Evolutionary conservation across 2,888 invertebrate species (phyloP), one percentile per base, ranked within the genome.

Genomic region (Argynnis bischoffii): DNA sequence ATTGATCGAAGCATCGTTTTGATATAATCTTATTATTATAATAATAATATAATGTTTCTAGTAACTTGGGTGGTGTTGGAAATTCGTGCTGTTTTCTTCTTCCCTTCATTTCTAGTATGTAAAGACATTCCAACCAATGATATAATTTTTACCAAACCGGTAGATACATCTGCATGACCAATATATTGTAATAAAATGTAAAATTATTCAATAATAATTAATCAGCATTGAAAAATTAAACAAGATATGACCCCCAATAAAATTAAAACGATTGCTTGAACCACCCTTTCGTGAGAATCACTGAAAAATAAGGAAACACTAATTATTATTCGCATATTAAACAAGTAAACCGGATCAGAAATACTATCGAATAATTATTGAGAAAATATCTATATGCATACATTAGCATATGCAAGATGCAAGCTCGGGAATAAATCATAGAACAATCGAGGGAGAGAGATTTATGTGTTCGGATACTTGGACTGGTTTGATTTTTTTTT

Each of bases 291-390:
- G 90, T 90, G 91, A 88, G 92, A 90, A 90, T 83, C 78, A 70
- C 76, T 77, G 74, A 84, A 86, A 87, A 87, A 87, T 83, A 83
- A 82, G 85, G 85, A 87, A 90, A 85, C 79, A 79, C 81, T 90
- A 90, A 90, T 91, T 90, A 85, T 86, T 90, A 92, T 91, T 90
- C 88, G 88, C 91, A 92, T 92, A 90, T 87, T 90, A 90, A 92
- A 83, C 80, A 87, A 71, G 47, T 63, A 66, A 77, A 80, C 80
- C 75, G 79, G 80, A 76, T 70, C 74, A 63, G 68, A 72, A 79
- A 78, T 79, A 80, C 78, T 79, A 80, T 80, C 76, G 74, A 78
- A 81, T 80, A 77, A 81, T 81, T 81, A 81, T 80, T 79, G 77
- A 77, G 65, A 77, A 78, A 78, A 77, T 77, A 79, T 79, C 69